A percentile compares a stretch with the other conserved stretches of the same genome.
These are phyloP conservation scores for Zootoca vivipara DNA, from an alignment of 2,113 vertebrate genomes.

Conservation along the genomic window DNA sequence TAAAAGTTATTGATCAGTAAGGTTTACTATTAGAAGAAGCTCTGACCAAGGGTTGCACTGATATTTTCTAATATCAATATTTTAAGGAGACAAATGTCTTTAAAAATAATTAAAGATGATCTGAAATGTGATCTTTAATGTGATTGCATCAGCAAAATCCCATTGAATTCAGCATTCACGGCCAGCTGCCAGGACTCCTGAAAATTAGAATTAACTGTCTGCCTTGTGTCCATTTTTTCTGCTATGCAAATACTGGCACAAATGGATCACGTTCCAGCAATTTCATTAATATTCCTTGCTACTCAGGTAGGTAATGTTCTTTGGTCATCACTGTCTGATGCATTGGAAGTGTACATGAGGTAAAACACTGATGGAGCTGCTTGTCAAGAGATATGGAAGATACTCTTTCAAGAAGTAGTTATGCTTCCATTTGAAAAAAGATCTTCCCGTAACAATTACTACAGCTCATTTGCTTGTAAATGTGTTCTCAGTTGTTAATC, in stretches of 20 bases:
- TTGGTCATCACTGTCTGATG: neutral
- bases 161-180: neutral
- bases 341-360: neutral
- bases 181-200: neutral
- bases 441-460: conserved; percentile 50
- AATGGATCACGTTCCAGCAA: neutral
- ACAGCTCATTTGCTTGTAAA: conserved; percentile 68
- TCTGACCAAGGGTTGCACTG: neutral
- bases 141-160: neutral
- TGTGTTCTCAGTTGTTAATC: conserved; percentile 67
- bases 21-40: neutral
- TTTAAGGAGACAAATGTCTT: neutral
- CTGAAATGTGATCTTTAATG: too few relatives aligned
- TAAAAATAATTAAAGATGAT: neutral
- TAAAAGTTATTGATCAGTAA: neutral
- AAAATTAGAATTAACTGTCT: neutral
- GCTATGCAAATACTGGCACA: conserved; percentile 15
- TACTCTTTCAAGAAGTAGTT: conserved; percentile 34
- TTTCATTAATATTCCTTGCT: neutral
- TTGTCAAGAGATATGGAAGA: conserved; percentile 32
- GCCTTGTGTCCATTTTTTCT: neutral
- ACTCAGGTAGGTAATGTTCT: neutral
- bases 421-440: conserved; percentile 47
- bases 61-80: neutral
- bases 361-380: neutral